These are phyloP conservation scores for Drosophila lutescens DNA, from an alignment of 2,888 invertebrate species.

Conservation along the genomic window DNA sequence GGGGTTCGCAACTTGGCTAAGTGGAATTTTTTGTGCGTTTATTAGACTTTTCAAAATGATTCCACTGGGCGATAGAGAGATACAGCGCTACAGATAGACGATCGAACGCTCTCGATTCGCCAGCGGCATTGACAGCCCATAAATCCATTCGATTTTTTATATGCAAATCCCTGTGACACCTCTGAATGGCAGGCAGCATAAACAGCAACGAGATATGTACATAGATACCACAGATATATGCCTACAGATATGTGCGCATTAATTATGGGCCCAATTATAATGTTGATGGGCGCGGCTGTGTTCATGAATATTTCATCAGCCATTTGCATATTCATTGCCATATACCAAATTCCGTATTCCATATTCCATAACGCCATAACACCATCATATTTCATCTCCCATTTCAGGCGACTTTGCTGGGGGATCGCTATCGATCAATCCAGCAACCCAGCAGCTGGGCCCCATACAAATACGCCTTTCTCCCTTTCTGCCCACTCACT, in stretches of 20 bases:
- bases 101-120: slow-evolving; percentile 20
- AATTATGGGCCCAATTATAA: slow-evolving; percentile 57
- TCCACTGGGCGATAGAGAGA: slow-evolving; percentile 1
- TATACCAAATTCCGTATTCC: not conserved
- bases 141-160: slow-evolving; percentile 26
- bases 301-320: slow-evolving; percentile 64
- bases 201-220: slow-evolving; percentile 1
- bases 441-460: not conserved
- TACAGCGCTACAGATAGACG: slow-evolving; percentile 5
- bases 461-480: slow-evolving; percentile 12
- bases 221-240: not conserved
- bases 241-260: slow-evolving; percentile 14
- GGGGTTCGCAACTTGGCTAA: slow-evolving; percentile 31
- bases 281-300: slow-evolving; percentile 40
- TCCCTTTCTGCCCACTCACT: slow-evolving; percentile 15
- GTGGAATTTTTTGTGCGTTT: slow-evolving; percentile 32
- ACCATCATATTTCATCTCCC: slow-evolving; percentile 18
- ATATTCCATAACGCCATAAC: not conserved
- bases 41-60: slow-evolving; percentile 10
- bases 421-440: slow-evolving; percentile 21
- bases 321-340: slow-evolving; percentile 33
- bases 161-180: slow-evolving; percentile 42
- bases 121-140: slow-evolving; percentile 21
- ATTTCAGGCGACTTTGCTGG: not conserved
- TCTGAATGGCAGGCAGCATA: slow-evolving; percentile 11